Base-by-base conservation (phyloP, 30 jellyfish, hydroid and myxozoan genomes). In the Rhopilema esculentum region DNA sequence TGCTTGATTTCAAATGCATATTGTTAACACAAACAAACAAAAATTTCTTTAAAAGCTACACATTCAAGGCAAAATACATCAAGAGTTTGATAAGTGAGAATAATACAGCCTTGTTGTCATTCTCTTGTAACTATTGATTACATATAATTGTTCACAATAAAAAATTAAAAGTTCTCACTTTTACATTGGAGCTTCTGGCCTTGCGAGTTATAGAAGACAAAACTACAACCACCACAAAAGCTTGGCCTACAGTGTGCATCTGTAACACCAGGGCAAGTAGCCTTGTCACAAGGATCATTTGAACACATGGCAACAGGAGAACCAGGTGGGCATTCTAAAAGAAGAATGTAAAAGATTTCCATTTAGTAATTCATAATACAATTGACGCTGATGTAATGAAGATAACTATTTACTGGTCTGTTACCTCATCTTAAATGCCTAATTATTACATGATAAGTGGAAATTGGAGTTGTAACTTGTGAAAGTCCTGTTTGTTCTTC, bases 301-400 rank as follows among this genome's bases (percentile, higher is more conserved):
- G 97, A 69, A 78, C 99, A 94, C 99, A 94, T 94, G 25, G 99
- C 99, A 22, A 94, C 97, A 20, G 99, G 99, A 24, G 82, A 49
- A 20, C 97, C 97, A 0, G 97, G 92, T 18, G 97, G 95, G 68
- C 99, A 94, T 33, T 79, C 97, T 89, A 48, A 67, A 78, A 29
- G 16, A 65, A 27, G 31, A 12, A 65, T 33, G 24, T 30, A 75
- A 75, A 8, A 69, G 15, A 61, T 8, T 40, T n/a, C n/a, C n/a
- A n/a, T 18, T n/a, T 27, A 64, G 22, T 21, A 16, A 8, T 22
- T 9, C 26, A 80, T 17, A 80, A 62, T 16, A 6, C 57, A 17
- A 23, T 32, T 7, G 16, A 8, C n/a, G 24, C 24, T 72, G 83
- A 16, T 8, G 22, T 16, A 19, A 9, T 72, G 33, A 51, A 51